Conservation (phyloP, 2,888 invertebrate genomes). For the Pyrocoelia pectoralis region DNA sequence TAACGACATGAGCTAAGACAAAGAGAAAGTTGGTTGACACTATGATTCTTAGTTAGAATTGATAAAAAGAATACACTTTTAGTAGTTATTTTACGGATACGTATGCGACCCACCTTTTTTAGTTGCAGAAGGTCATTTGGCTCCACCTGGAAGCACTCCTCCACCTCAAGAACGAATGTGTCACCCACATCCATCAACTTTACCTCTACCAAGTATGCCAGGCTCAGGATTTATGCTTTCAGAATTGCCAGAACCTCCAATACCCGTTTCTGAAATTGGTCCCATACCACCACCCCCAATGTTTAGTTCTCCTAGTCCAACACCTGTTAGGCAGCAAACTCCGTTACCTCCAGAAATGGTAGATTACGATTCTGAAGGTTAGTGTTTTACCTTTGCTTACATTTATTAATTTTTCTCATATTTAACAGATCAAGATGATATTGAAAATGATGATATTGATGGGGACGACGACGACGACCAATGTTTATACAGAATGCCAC, state of each 20-base stretch:
- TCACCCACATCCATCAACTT: constrained; percentile 48
- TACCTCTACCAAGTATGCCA: constrained; percentile 45
- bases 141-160: constrained; percentile 58
- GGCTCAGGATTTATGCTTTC: constrained; percentile 72
- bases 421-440: constrained; percentile 55
- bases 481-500: constrained; percentile 66
- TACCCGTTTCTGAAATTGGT: constrained; percentile 91
- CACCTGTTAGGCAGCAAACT: constrained; percentile 65
- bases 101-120: too few relatives aligned
- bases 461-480: constrained; percentile 73
- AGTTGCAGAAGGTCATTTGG: constrained; percentile 67
- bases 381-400: constrained; percentile 37
- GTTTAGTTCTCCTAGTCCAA: constrained; percentile 90
- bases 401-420: too few relatives aligned
- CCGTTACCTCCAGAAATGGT: constrained; percentile 51
- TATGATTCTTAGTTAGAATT: too few relatives aligned
- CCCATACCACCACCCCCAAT: constrained; percentile 87
- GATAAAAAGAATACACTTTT: too few relatives aligned
- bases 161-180: constrained; percentile 57
- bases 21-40: too few relatives aligned
- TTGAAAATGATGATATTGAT: constrained; percentile 63
- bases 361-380: constrained; percentile 75
- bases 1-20: too few relatives aligned
- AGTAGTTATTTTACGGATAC: too few relatives aligned
- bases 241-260: constrained; percentile 90